Evolutionary conservation across 2,113 vertebrate species (phyloP).

Genomic region (Turdus rufiventris): DNA sequence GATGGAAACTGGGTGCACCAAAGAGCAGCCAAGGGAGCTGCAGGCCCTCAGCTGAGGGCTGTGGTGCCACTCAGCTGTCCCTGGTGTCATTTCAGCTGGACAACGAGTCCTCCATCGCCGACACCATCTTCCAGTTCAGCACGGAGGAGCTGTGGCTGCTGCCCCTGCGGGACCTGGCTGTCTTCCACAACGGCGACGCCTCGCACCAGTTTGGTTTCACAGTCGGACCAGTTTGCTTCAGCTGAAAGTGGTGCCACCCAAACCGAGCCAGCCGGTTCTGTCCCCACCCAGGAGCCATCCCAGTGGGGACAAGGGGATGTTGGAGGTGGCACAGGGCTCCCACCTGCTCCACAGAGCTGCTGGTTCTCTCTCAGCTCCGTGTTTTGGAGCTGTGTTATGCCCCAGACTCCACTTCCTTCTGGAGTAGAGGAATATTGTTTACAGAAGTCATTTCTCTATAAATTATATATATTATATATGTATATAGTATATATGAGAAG

Average conservation of each 20-base stretch:
- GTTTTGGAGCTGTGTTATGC: neutral
- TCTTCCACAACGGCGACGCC: constrained; percentile 69
- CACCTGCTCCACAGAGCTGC: neutral
- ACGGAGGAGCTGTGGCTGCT: constrained; percentile 80
- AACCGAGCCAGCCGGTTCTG: neutral
- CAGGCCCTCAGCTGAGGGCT: neutral
- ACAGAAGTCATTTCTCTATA: constrained; percentile 33
- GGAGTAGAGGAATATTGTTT: constrained; percentile 41
- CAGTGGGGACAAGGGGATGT: rapidly evolving
- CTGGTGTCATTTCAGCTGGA: constrained; percentile 26
- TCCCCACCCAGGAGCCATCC: neutral
- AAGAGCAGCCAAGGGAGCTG: neutral
- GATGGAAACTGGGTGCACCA: neutral
- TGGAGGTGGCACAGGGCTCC: neutral
- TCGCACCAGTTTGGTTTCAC: constrained; percentile 80
- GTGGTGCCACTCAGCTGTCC: neutral
- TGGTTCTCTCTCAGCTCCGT: rapidly evolving
- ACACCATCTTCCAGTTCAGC: constrained; percentile 82
- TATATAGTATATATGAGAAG: neutral
- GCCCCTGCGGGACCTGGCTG: constrained; percentile 82
- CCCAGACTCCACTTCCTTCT: neutral
- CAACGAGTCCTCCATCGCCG: constrained; percentile 52
- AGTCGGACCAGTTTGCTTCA: constrained; percentile 85
- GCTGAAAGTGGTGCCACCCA: constrained; percentile 63
- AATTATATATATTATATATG: constrained; percentile 53